Conservation (phyloP, 2,888 invertebrate species). For the Dolichopus griseipennis region DNA sequence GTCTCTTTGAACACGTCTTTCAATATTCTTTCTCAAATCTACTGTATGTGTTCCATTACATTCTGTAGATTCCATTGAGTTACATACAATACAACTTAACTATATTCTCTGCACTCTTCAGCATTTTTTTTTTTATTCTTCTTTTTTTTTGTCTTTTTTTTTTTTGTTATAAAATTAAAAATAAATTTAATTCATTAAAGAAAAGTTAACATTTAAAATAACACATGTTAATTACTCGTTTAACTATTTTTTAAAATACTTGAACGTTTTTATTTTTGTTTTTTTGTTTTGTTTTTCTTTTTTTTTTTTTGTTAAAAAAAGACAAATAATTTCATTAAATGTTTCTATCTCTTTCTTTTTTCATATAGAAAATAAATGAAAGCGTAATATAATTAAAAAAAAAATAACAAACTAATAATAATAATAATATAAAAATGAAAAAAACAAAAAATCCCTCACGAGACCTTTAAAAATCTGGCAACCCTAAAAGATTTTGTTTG, state of each 20-base stretch:
- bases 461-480: not conserved
- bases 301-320: not conserved
- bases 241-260: not conserved
- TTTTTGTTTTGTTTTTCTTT: no score
- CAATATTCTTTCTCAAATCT: no score
- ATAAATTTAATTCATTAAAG: slow-evolving; percentile 1
- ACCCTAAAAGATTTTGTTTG: not conserved
- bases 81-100: no score
- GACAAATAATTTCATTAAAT: not conserved
- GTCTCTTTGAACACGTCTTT: no score
- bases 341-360: not conserved
- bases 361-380: not conserved
- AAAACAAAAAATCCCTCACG: not conserved
- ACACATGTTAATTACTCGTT: slow-evolving; percentile 3
- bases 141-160: no score
- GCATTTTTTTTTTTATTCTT: no score
- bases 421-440: not conserved
- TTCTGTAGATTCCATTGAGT: no score
- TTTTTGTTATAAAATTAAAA: not conserved
- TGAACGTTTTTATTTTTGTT: no score
- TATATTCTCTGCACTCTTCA: no score
- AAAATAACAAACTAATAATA: not conserved
- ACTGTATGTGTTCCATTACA: no score
- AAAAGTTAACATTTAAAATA: not conserved
- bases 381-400: not conserved